phyloP scores from a whole-genome alignment of 2,888 invertebrate species.

The Lapara coniferarum region DNA sequence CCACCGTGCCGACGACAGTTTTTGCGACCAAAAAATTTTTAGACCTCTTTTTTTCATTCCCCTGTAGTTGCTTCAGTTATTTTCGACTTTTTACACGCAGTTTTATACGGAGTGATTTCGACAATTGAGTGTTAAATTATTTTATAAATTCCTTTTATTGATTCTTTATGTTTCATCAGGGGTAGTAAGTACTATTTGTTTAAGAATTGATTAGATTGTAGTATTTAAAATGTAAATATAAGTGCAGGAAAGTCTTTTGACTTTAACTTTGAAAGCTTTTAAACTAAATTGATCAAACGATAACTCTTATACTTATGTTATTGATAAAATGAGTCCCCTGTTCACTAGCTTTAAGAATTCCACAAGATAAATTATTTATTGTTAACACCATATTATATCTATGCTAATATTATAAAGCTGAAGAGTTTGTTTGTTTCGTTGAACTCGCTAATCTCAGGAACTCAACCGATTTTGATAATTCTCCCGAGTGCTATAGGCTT shows the following conservation, averaged over 20 bases:
- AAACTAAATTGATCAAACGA: no score
- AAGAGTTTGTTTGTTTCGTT: no score
- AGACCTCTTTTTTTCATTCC: slow-evolving; percentile 26
- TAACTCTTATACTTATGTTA: no score
- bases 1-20: slow-evolving; percentile 69
- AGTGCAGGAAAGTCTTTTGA: background rate
- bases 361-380: no score
- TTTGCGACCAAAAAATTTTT: slow-evolving; percentile 53
- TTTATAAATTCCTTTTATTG: slow-evolving; percentile 41
- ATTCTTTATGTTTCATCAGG: slow-evolving; percentile 11
- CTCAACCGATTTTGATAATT: no score
- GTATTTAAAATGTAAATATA: background rate
- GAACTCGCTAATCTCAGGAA: no score
- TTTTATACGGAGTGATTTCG: slow-evolving; percentile 48
- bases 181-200: slow-evolving; percentile 15
- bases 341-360: no score
- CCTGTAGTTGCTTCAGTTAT: slow-evolving; percentile 73
- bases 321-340: no score
- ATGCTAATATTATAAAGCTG: no score
- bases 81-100: slow-evolving; percentile 72
- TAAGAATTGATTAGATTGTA: background rate
- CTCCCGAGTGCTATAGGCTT: no score
- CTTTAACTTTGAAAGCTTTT: no score
- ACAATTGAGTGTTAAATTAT: slow-evolving; percentile 68
- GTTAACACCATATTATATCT: no score